Evolutionary conservation across 2,797 vertebrate genomes (phyloP).

Genomic region (Poecilia velifera): DNA sequence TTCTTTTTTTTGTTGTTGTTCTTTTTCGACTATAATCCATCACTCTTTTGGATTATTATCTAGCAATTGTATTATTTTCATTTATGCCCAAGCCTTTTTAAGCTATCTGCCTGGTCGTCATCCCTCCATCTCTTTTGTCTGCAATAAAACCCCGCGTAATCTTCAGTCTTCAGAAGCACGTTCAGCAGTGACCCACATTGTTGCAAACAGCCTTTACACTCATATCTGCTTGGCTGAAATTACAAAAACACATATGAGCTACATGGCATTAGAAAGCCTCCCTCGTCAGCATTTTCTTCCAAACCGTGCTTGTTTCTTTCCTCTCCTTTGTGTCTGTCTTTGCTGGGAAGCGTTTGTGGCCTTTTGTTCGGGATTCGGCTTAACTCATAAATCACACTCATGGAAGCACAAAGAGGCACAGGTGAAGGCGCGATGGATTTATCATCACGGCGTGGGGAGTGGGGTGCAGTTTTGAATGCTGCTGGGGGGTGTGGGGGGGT

Average conservation of each 20-base stretch:
- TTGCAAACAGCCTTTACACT: slow-evolving; percentile 19
- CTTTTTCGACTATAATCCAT: background rate
- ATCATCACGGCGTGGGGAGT: slow-evolving; percentile 40
- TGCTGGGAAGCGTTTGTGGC: slow-evolving; percentile 33
- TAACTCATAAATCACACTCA: slow-evolving; percentile 70
- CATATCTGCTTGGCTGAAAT: slow-evolving; percentile 54
- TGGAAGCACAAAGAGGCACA: slow-evolving; percentile 49
- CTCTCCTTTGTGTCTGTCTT: slow-evolving; percentile 33
- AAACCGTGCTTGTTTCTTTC: background rate
- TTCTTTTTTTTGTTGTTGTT: background rate
- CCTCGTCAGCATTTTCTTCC: slow-evolving; percentile 55
- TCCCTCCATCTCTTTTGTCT: slow-evolving; percentile 1
- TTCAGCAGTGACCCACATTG: slow-evolving; percentile 48
- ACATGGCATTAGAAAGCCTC: slow-evolving; percentile 45
- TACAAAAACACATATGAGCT: slow-evolving; percentile 38
- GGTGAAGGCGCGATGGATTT: slow-evolving; percentile 65
- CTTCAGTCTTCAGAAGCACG: slow-evolving; percentile 21
- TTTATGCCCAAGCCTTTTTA: background rate
- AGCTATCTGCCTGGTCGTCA: background rate
- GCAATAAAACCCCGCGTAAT: background rate
- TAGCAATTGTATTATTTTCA: background rate
- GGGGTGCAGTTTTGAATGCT: slow-evolving; percentile 19
- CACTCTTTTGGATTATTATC: background rate
- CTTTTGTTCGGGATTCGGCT: slow-evolving; percentile 64
- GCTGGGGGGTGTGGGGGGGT: background rate